Conservation (phyloP, 1,140 invertebrate genomes). For the Nephotettix cincticeps region DNA sequence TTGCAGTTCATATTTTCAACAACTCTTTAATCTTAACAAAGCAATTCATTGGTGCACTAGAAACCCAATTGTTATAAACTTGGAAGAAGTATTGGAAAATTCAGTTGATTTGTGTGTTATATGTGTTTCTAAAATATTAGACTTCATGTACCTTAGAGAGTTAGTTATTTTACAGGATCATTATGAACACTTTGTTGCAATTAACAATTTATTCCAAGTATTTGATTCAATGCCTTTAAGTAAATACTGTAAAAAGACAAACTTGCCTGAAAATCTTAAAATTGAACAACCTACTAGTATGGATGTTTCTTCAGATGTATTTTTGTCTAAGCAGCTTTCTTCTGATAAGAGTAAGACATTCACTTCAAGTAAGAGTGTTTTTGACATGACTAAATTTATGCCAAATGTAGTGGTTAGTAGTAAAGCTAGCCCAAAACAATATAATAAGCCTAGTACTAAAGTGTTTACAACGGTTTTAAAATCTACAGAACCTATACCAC, state of each 20-base stretch:
- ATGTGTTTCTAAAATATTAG: neutral
- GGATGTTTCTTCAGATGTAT: no score
- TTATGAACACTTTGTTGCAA: neutral
- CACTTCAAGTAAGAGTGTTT: no score
- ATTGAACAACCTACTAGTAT: no score
- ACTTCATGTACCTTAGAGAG: constrained; percentile 4
- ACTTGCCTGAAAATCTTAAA: neutral
- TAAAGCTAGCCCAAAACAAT: no score
- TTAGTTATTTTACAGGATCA: neutral
- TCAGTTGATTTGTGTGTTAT: neutral
- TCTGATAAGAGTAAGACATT: no score
- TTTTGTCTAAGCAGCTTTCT: no score
- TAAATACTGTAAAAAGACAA: neutral
- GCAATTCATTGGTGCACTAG: constrained; percentile 1
- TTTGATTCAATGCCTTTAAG: neutral
- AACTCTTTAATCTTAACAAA: neutral
- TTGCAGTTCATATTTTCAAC: neutral
- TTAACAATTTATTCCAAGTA: neutral
- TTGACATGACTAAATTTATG: no score
- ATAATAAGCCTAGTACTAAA: no score
- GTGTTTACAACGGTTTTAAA: no score
- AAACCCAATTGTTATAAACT: neutral
- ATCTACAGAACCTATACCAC: no score
- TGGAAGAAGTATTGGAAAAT: neutral
- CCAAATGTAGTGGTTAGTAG: no score